These are phyloP conservation scores for Cassiopea andromeda DNA, from an alignment of 30 jellyfish, hydroid and myxozoan species.

Conservation along the genomic window DNA sequence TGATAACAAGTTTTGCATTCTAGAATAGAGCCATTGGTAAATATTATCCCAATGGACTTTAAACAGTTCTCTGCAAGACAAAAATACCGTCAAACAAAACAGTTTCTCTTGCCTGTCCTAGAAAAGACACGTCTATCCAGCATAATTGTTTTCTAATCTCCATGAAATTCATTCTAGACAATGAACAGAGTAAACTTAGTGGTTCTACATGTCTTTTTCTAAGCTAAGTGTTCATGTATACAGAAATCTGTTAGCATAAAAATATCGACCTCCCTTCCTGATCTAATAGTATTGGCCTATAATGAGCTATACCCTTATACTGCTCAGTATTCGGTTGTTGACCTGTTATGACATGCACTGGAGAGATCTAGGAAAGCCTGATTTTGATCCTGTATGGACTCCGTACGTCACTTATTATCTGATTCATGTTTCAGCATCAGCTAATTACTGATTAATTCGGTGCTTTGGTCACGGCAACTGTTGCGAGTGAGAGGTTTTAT, in stretches of 20 bases:
- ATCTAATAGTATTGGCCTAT: slow-evolving; percentile 5
- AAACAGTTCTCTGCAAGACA: slow-evolving; percentile 45
- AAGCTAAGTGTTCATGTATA: slow-evolving; percentile 4
- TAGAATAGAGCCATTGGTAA: slow-evolving; percentile 24
- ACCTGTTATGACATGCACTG: too few species aligned
- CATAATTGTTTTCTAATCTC: slow-evolving; percentile 51
- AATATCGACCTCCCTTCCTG: slow-evolving; percentile 7
- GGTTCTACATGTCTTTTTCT: not conserved
- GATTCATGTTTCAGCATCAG: slow-evolving; percentile 11
- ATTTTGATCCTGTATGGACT: not conserved
- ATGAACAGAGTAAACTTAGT: slow-evolving; percentile 16
- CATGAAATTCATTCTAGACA: slow-evolving; percentile 12
- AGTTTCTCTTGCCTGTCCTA: slow-evolving; percentile 26
- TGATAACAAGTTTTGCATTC: slow-evolving; percentile 43
- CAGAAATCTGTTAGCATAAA: slow-evolving; percentile 10
- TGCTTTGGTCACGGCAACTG: slow-evolving; percentile 67
- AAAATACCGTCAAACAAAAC: slow-evolving; percentile 58
- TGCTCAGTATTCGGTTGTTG: not conserved
- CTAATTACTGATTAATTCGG: slow-evolving; percentile 35
- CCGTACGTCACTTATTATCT: not conserved
- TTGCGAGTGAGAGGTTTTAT: slow-evolving; percentile 68
- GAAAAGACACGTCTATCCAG: slow-evolving; percentile 24
- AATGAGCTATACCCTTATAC: not conserved
- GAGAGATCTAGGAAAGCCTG: not conserved
- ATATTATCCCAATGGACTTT: slow-evolving; percentile 33